Conservation (phyloP, 2,797 vertebrate species). For the Myripristis jacobus region DNA sequence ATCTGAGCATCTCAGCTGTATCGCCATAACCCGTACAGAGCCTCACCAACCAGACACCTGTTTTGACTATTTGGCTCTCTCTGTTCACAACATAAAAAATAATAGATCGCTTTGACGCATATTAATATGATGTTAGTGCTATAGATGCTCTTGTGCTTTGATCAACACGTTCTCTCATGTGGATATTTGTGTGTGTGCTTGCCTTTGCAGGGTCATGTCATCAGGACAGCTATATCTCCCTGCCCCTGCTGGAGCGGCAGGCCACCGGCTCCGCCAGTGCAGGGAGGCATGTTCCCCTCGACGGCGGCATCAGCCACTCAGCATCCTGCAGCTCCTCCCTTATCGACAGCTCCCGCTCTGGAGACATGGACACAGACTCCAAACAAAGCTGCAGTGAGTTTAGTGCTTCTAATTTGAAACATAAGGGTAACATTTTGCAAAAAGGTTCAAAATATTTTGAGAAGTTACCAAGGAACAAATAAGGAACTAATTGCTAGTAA, state of each 20-base stretch:
- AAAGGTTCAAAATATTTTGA: no score
- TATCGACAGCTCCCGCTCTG: conserved; percentile 52
- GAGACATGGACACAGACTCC: conserved; percentile 52
- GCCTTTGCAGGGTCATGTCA: conserved; percentile 71
- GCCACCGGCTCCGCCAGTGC: conserved; percentile 44
- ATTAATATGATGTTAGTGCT: neutral
- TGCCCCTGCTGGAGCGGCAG: conserved; percentile 66
- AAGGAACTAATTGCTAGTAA: no score
- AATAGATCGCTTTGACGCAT: no score
- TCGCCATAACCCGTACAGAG: neutral
- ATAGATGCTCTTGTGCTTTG: neutral
- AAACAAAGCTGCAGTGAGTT: conserved; percentile 67
- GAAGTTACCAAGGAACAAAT: no score
- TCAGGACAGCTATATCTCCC: conserved; percentile 52
- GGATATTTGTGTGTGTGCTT: neutral
- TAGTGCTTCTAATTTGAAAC: no score
- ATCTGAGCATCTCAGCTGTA: neutral
- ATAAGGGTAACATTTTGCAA: no score
- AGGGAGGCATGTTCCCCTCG: conserved; percentile 30
- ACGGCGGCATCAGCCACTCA: conserved; percentile 66
- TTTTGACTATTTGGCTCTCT: neutral
- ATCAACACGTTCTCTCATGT: neutral
- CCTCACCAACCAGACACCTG: neutral
- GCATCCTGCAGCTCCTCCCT: conserved; percentile 71
- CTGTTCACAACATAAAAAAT: neutral